Percentiles rank a stretch among this genome's conserved stretches.
Conservation (phyloP, 2,888 invertebrate species). For the Conops quadrifasciatus region DNA sequence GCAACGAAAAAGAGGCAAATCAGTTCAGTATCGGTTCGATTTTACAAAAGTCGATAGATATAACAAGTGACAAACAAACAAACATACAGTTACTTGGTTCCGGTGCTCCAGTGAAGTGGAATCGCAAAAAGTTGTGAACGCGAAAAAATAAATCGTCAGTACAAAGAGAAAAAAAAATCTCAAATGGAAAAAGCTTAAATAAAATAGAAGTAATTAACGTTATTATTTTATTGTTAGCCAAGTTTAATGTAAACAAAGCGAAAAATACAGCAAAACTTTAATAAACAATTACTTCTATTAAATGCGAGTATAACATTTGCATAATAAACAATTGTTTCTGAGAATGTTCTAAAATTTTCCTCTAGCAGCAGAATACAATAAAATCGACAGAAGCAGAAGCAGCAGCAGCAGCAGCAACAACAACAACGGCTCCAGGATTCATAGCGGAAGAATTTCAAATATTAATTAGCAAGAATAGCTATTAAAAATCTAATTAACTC, state of each 20-base stretch:
- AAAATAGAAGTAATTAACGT: background rate
- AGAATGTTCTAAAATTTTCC: background rate
- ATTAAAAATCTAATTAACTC: too few species aligned
- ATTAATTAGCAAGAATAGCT: too few species aligned
- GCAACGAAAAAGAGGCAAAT: too few species aligned
- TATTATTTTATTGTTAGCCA: background rate
- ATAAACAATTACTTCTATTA: background rate
- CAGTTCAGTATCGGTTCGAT: background rate
- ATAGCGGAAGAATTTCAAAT: too few species aligned
- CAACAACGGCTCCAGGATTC: too few species aligned
- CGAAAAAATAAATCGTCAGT: conserved; percentile 1
- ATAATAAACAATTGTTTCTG: background rate
- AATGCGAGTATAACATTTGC: background rate
- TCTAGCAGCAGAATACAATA: too few species aligned
- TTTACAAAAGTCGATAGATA: conserved; percentile 17
- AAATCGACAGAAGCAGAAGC: too few species aligned
- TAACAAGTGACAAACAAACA: conserved; percentile 26
- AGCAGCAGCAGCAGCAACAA: too few species aligned
- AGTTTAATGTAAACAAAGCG: background rate
- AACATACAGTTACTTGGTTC: conserved; percentile 43
- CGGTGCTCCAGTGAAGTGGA: conserved; percentile 33
- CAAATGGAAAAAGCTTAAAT: background rate
- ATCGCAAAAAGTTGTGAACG: background rate
- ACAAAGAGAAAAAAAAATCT: background rate
- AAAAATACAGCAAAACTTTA: background rate